Evolutionary conservation across 2,888 invertebrate genomes (phyloP), one percentile per base, ranked within the genome.

Genomic region (Ophion ellenae): DNA sequence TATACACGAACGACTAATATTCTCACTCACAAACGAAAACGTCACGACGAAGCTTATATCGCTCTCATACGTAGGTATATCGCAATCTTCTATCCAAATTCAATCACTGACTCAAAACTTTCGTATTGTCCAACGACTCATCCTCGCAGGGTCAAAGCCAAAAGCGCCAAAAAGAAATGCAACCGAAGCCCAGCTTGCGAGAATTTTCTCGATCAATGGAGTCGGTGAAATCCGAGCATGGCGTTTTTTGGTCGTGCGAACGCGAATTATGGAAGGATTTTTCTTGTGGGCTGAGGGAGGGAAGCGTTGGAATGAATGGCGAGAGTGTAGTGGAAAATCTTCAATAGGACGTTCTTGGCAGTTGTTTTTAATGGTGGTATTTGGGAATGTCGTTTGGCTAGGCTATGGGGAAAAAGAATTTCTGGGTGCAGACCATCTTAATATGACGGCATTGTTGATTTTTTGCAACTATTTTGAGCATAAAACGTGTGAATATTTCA

Each of bases 1-100:
- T 89, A 89, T 89, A 88, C 87, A 89, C 89, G 59, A 71, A 85
- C 84, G 81, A 85, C 81, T 86, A 87, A 86, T 89, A 80, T 87
- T 53, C 88, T 77, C 81, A 73, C 36, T 17, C 77, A 83, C 86
- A 76, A n/a, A 64, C 82, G 80, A 80, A 86, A 84, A 84, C 81
- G 67, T 45, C 70, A 24, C 83, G 70, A 83, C 32, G 45, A 70
- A 78, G 53, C 4, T 36, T 64, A 20, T 28, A 20, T 36, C 36
- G 17, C n/a, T 36, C 40, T 17, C 10, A 11, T 36, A 47, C n/a
- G 36, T 36, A 47, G 9, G 36, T 53, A 36, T 64, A 36, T 11
- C 47, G 66, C 45, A 66, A 64, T 69, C 45, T 81, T 63, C 83
- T 73, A 85, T 84, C 75, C 86, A 77, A 73, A 83, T 81, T 69